Percentiles rank a stretch among this genome's conserved stretches.
Conservation (phyloP, 2,888 invertebrate species). For the Hirtodrosophila cameraria region DNA sequence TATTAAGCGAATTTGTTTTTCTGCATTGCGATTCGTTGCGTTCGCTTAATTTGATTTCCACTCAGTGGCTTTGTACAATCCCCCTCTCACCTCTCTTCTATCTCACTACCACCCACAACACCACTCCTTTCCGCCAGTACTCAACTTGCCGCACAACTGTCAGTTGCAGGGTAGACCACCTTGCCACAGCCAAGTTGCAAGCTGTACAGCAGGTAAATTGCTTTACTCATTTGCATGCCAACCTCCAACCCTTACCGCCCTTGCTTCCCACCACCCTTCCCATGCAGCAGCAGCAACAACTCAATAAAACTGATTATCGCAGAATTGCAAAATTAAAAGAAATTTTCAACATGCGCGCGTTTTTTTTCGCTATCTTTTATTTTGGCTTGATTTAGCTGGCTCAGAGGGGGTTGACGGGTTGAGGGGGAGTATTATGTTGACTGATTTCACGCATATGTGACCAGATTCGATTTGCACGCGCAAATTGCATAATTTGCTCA, state of each 20-base stretch:
- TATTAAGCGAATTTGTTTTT: constrained; percentile 51
- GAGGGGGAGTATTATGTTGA: constrained; percentile 14
- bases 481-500: constrained; percentile 53
- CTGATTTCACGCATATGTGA: constrained; percentile 79
- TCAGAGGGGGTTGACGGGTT: not conserved
- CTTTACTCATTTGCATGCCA: constrained; percentile 59
- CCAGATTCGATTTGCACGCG: constrained; percentile 72
- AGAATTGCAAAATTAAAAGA: constrained; percentile 68
- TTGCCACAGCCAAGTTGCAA: not conserved
- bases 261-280: not conserved
- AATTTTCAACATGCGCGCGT: constrained; percentile 37
- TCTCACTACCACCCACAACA: not conserved
- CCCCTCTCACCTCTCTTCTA: not conserved
- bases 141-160: constrained; percentile 38
- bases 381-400: not conserved
- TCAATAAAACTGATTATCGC: constrained; percentile 77
- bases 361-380: not conserved
- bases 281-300: constrained; percentile 34
- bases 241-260: not conserved
- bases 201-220: constrained; percentile 52
- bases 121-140: not conserved
- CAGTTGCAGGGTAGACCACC: constrained; percentile 38
- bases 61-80: too few species aligned
- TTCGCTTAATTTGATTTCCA: constrained; percentile 53
- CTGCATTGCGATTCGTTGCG: constrained; percentile 43